These are phyloP conservation scores for Drosophila stalkeri DNA, from an alignment of 2,888 invertebrate species.

Conservation along the genomic window DNA sequence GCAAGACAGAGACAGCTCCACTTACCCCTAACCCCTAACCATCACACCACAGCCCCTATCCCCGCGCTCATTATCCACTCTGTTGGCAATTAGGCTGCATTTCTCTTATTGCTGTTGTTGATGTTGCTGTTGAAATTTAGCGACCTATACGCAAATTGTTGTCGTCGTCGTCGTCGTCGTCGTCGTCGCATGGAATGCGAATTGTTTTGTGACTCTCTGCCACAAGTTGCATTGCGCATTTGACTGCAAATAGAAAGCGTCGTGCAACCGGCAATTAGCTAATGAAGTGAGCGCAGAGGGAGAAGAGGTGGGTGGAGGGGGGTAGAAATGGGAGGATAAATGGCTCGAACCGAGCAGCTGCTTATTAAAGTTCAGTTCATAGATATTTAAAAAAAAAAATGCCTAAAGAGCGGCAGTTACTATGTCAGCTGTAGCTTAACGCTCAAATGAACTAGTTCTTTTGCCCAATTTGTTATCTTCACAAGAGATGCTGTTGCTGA, in stretches of 20 bases:
- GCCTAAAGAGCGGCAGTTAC: background rate
- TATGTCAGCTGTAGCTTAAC: too few species aligned
- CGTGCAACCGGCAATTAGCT: slow-evolving; percentile 32
- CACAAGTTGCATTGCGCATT: slow-evolving; percentile 16
- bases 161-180: slow-evolving; percentile 45
- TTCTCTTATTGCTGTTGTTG: slow-evolving; percentile 21
- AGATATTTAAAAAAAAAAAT: background rate
- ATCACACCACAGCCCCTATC: background rate
- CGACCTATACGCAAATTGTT: slow-evolving; percentile 67
- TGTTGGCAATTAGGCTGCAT: slow-evolving; percentile 39
- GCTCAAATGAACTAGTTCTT: slow-evolving; percentile 17
- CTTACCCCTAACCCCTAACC: background rate
- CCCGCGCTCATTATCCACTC: background rate
- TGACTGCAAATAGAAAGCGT: slow-evolving; percentile 37
- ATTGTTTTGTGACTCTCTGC: slow-evolving; percentile 30
- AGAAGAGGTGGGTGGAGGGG: background rate
- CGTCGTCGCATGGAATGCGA: slow-evolving; percentile 43
- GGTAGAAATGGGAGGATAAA: background rate
- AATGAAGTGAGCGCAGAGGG: too few species aligned
- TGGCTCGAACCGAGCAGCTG: background rate
- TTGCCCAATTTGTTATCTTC: background rate
- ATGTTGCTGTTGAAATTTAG: slow-evolving; percentile 50
- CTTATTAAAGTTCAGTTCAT: slow-evolving; percentile 16
- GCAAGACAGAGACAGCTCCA: background rate
- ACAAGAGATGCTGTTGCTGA: too few species aligned